phyloP scores from a whole-genome alignment of 2,888 invertebrate species.

The Nephrotoma flavescens region DNA sequence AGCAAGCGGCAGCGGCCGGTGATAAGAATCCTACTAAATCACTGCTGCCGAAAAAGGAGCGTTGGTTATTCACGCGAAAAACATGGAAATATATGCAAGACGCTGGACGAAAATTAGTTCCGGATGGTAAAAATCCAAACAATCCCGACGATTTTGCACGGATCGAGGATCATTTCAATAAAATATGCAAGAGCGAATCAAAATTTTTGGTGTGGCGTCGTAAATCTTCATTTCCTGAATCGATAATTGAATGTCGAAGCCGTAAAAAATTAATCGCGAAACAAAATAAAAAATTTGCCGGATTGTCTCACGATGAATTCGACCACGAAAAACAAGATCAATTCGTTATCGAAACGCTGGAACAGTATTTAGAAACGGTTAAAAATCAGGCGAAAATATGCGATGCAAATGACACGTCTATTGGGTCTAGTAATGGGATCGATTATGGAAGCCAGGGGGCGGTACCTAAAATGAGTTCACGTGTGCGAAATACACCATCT shows the following conservation, averaged over 20 bases:
- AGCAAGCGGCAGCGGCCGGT: background rate
- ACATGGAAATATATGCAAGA: conserved; percentile 91
- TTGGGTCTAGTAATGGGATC: background rate
- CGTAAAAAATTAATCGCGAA: conserved; percentile 33
- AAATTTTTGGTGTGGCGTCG: conserved; percentile 62
- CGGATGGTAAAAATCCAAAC: conserved; percentile 56
- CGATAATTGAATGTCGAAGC: conserved; percentile 37
- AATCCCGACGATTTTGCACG: conserved; percentile 61
- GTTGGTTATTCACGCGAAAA: conserved; percentile 77
- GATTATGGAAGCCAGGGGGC: background rate
- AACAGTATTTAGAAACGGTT: background rate
- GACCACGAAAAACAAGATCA: background rate
- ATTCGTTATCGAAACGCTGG: background rate
- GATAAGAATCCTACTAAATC: background rate
- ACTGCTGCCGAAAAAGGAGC: conserved; percentile 38
- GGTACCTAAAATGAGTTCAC: conserved; percentile 15
- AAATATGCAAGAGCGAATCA: conserved; percentile 63
- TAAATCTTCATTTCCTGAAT: conserved; percentile 68
- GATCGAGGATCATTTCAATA: conserved; percentile 72
- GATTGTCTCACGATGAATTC: background rate
- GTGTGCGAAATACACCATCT: background rate
- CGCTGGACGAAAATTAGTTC: conserved; percentile 69
- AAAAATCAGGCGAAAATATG: background rate
- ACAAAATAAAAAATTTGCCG: background rate
- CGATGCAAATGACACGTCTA: background rate